A percentile compares a stretch with the other conserved stretches of the same genome.
Evolutionary conservation across 2,888 invertebrate genomes (phyloP).

Genomic region (Holacanthella duospinosa): DNA sequence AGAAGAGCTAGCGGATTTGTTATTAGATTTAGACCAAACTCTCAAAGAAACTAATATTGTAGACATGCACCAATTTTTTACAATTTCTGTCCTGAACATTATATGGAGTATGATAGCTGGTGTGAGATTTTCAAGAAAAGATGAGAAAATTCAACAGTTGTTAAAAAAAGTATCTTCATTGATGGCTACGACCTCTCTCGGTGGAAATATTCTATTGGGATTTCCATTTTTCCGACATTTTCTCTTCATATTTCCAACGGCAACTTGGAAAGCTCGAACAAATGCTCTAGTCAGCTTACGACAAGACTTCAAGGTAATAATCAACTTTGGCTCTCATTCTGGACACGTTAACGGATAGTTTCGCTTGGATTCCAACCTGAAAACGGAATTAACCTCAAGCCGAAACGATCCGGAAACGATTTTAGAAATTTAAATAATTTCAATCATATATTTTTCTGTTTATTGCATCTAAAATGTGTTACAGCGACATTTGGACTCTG

Average conservation of each 20-base stretch:
- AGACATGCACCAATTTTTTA: constrained; percentile 19
- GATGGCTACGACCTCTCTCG: background rate
- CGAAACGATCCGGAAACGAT: too few species aligned
- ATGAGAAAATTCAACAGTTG: constrained; percentile 13
- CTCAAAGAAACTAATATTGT: constrained; percentile 7
- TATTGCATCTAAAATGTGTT: too few species aligned
- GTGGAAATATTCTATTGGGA: background rate
- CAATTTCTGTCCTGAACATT: constrained; percentile 20
- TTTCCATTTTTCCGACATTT: background rate
- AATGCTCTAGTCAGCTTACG: too few species aligned
- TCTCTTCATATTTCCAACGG: background rate
- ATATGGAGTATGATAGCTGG: constrained; percentile 21
- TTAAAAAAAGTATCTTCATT: background rate
- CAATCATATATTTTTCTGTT: too few species aligned
- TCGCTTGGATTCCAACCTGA: too few species aligned
- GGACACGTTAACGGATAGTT: too few species aligned
- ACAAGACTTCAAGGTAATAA: too few species aligned
- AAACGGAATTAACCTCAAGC: too few species aligned
- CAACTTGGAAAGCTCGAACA: too few species aligned
- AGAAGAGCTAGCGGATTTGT: constrained; percentile 16
- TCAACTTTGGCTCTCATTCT: too few species aligned
- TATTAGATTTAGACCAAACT: constrained; percentile 7
- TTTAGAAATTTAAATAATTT: too few species aligned
- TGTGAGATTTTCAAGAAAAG: constrained; percentile 17
- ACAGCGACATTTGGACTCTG: too few species aligned